Base-by-base conservation (phyloP, 2,888 invertebrate species). In the Parasteatoda lunata region DNA sequence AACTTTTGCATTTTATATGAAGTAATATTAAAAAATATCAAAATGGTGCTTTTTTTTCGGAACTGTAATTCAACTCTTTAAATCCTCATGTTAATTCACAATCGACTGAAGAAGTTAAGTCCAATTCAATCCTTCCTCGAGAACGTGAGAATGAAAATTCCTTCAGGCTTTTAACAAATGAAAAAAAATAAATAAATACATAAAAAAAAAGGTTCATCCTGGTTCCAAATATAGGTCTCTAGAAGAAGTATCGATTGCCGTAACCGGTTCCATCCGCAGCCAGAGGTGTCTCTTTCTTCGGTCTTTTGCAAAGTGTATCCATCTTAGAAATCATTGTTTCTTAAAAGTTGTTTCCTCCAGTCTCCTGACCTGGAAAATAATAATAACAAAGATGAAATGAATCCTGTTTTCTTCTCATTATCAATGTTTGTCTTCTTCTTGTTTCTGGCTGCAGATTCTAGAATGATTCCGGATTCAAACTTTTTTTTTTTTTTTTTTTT, bases 221-320 rank as follows among this genome's bases (percentile, higher is more conserved):
- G 69, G 7, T 79, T 70, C 75, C 65, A 79, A 70, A 85, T 78
- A 85, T 85, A 85, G 84, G 84, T 69, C 76, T 71, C 54, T 71
- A 48, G n/a, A 66, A 65, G 81, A 75, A 76, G 52, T 76, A 82
- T 59, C 64, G 9, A 76, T 59, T 45, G 30, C n/a, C 51, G n/a
- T 68, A 79, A 79, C 84, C 79, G 84, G 79, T 85, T 85, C 69
- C 49, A 30, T 6, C 2, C 64, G n/a, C 30, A 30, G 30, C 30
- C 30, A 30, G 30, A 30, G 30, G 30, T 30, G 30, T 30, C 30
- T 30, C 30, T n/a, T 52, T 72, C 51, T 49, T 52, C n/a, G 52
- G 76, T 77, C 83, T 83, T 77, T 77, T 51, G 68, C 73, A 70
- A 76, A 78, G 79, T 85, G 84, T 78, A 78, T 75, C 79, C 70